These are phyloP conservation scores for Hydraecia micacea DNA, from an alignment of 2,888 invertebrate genomes.

Conservation along the genomic window DNA sequence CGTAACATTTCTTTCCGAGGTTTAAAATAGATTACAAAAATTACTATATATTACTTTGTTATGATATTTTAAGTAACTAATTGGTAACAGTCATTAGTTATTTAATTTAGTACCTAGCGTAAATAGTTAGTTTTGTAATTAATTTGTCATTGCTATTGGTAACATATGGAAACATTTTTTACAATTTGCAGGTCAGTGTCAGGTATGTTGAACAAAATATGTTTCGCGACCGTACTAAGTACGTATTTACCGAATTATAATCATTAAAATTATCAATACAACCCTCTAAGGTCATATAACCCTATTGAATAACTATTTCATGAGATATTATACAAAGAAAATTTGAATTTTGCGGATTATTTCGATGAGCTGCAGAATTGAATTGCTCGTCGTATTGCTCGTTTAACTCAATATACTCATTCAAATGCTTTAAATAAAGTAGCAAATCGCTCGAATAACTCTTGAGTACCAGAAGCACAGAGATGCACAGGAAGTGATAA, in stretches of 20 bases:
- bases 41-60: neutral
- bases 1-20: neutral
- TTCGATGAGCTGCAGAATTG: neutral
- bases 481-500: slow-evolving; percentile 26
- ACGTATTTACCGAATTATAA: neutral
- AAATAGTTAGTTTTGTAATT: too few relatives aligned
- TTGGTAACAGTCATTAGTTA: neutral
- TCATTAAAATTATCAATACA: neutral
- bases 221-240: too few relatives aligned
- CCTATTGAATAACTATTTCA: neutral
- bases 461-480: slow-evolving; percentile 12
- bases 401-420: neutral
- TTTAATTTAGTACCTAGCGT: neutral
- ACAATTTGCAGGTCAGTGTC: too few relatives aligned
- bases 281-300: neutral
- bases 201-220: too few relatives aligned
- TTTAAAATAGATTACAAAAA: neutral
- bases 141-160: neutral
- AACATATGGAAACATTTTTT: too few relatives aligned
- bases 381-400: neutral
- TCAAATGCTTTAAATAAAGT: neutral
- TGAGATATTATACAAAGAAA: neutral
- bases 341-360: neutral
- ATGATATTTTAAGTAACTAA: neutral
- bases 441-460: slow-evolving; percentile 5